Evolutionary conservation across 2,888 invertebrate genomes (phyloP).

Genomic region (Aquatica leii): DNA sequence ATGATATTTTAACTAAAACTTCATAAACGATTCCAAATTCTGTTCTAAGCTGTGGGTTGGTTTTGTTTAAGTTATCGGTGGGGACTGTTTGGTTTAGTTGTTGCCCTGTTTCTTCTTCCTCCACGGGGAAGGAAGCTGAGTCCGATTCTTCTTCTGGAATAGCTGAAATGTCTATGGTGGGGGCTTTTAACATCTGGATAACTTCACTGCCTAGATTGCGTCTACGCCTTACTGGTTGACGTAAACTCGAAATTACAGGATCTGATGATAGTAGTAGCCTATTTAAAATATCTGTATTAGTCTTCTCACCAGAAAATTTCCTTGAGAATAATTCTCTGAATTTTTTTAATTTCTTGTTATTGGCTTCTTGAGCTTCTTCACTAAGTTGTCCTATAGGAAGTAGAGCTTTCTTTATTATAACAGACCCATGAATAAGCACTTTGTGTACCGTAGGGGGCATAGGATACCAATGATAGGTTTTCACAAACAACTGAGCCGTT

Average conservation of each 20-base stretch:
- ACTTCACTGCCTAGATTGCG: no score
- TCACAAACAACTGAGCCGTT: slow-evolving; percentile 38
- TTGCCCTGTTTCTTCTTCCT: no score
- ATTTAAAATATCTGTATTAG: slow-evolving; percentile 42
- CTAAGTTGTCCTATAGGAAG: slow-evolving; percentile 47
- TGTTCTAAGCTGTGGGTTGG: no score
- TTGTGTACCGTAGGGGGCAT: slow-evolving; percentile 51
- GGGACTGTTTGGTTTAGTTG: no score
- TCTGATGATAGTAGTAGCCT: slow-evolving; percentile 43
- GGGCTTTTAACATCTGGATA: no score
- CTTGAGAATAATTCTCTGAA: slow-evolving; percentile 42
- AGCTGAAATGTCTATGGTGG: no score
- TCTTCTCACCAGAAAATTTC: slow-evolving; percentile 41
- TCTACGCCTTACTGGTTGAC: slow-evolving; percentile 25
- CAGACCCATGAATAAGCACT: slow-evolving; percentile 41
- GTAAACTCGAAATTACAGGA: slow-evolving; percentile 39
- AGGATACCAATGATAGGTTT: slow-evolving; percentile 46
- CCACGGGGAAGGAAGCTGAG: no score
- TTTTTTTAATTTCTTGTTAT: slow-evolving; percentile 37
- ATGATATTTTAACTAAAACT: no score
- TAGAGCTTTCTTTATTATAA: slow-evolving; percentile 44
- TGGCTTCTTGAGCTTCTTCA: slow-evolving; percentile 50
- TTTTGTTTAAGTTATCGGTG: no score
- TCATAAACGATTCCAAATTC: no score
- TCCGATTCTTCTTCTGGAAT: no score